Conservation (phyloP, 1,140 invertebrate species). For the Trinorchestia longiramus region DNA sequence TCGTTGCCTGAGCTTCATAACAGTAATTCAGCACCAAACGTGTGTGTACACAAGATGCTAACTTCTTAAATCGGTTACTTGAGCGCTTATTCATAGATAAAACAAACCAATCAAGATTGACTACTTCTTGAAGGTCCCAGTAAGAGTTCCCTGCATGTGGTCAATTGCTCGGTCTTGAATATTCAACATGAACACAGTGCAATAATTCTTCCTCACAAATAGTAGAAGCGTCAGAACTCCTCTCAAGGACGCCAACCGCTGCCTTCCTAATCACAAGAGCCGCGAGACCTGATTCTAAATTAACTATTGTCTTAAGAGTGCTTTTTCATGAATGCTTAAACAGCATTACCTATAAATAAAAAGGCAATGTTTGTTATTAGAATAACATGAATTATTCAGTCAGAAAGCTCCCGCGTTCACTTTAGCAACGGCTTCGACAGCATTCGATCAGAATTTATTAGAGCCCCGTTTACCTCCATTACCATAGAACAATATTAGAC, state of each 20-base stretch:
- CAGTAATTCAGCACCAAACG: not conserved
- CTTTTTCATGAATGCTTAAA: conserved; percentile 39
- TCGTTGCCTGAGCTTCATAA: too few species aligned
- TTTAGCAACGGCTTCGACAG: conserved; percentile 8
- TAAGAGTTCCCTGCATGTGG: not conserved
- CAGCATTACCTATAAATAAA: conserved; percentile 31
- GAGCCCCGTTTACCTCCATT: not conserved
- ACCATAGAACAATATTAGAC: conserved; percentile 40
- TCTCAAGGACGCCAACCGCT: not conserved
- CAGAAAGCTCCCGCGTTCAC: not conserved
- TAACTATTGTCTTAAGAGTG: conserved; percentile 17
- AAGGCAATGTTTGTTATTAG: not conserved
- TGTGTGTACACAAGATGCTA: not conserved
- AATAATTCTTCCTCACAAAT: not conserved
- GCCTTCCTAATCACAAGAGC: not conserved
- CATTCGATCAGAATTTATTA: conserved; percentile 11
- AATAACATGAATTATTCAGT: conserved; percentile 50
- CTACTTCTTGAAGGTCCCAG: not conserved
- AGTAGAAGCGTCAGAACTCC: not conserved
- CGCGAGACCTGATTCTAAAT: conserved; percentile 7
- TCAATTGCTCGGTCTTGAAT: not conserved
- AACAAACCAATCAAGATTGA: not conserved
- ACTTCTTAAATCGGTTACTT: not conserved
- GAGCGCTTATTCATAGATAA: not conserved
- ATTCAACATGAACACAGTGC: not conserved